Evolutionary conservation across 2,888 invertebrate species (phyloP).

Genomic region (Empis stercorea): DNA sequence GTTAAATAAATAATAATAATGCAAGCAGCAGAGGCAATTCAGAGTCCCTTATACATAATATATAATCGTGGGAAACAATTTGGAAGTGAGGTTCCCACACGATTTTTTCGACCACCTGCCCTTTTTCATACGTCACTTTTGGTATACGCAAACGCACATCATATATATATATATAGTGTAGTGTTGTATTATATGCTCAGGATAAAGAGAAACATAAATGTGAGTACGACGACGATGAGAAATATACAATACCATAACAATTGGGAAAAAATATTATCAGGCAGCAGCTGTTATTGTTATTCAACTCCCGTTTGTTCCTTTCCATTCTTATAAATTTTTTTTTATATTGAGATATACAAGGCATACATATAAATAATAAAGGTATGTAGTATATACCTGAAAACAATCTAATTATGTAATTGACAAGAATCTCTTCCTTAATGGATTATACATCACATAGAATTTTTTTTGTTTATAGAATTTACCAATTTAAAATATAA

Average conservation of each 20-base stretch:
- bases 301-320: constrained; percentile 16
- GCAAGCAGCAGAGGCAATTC: not conserved
- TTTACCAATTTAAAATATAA: too few relatives aligned
- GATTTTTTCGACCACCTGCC: constrained; percentile 26
- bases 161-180: too few relatives aligned
- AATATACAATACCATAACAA: constrained; percentile 24
- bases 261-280: constrained; percentile 33
- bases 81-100: constrained; percentile 37
- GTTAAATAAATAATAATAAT: not conserved
- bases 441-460: too few relatives aligned
- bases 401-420: constrained; percentile 2
- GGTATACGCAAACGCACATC: too few relatives aligned
- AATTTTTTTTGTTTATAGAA: too few relatives aligned
- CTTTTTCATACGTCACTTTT: constrained; percentile 12
- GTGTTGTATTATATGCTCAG: too few relatives aligned
- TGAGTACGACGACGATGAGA: too few relatives aligned
- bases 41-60: constrained; percentile 18
- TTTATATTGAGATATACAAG: too few relatives aligned
- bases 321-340: constrained; percentile 11
- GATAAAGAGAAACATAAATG: too few relatives aligned
- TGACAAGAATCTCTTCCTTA: constrained; percentile 3
- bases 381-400: not conserved
- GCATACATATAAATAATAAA: too few relatives aligned
- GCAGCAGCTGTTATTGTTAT: constrained; percentile 32
- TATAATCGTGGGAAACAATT: constrained; percentile 38